Base-by-base conservation (phyloP, 1,140 invertebrate species). In the Tenebrio molitor region DNA sequence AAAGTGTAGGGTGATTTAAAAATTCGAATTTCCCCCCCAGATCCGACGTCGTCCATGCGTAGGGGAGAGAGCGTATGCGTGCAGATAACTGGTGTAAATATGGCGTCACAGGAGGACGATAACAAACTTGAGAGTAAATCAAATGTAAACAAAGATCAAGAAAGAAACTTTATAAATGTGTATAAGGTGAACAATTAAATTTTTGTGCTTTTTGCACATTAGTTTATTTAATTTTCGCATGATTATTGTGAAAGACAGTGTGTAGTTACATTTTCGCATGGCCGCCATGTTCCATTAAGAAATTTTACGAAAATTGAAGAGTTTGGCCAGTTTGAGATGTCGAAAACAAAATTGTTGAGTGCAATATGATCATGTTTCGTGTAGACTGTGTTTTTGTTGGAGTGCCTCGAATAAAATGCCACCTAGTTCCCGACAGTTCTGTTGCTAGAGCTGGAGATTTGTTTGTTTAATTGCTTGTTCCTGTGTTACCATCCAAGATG, bases 81-180 rank as follows among this genome's bases (percentile, higher is more conserved):
- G 78, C 70, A 75, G 69, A 68, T 78, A 78, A 78, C 74, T 81
- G 76, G 77, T 81, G 79, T 80, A 80, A 83, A 82, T 80, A 83
- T 83, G 81, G 81, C 81, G 78, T 78, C 78, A 68, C 72, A 77
- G 67, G 79, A 79, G 71, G 81, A 77, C 74, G 78, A 80, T 81
- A 82, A 82, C 75, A 81, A 78, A 78, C 74, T 78, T 68, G 74
- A 75, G 71, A 76, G 74, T 77, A 74, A 67, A 72, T 69, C 72
- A 71, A 77, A 81, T 73, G 71, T 80, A 78, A 78, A 77, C 78
- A 79, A 77, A 74, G 77, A 79, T 14, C 77, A 72, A 76, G 77
- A 81, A 77, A 77, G 66, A 79, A 78, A 75, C 78, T 76, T 78
- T 78, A 68, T 79, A 75, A 78, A 77, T 69, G 78, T 80, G 64